Percentiles rank a stretch among this genome's conserved stretches.
Evolutionary conservation across 2,113 vertebrate species (phyloP).

Genomic region (Dipodomys stephensi): DNA sequence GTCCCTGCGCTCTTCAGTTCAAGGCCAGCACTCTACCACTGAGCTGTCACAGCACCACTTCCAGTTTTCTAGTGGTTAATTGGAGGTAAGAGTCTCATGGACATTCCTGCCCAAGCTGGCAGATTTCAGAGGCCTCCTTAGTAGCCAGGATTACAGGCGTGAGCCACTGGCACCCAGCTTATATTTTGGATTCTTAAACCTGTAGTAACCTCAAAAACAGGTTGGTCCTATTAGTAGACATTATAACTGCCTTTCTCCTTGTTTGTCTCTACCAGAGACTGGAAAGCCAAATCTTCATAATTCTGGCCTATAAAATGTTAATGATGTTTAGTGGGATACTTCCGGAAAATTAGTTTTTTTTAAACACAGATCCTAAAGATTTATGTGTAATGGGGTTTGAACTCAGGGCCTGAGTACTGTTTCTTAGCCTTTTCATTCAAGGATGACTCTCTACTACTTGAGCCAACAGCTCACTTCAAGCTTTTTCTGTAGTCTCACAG

Average conservation of each 20-base stretch:
- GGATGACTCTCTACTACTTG: no score
- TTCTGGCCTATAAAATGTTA: neutral
- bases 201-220: neutral
- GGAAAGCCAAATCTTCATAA: neutral
- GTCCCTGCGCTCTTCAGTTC: no score
- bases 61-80: no score
- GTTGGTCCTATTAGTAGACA: neutral
- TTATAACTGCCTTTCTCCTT: neutral
- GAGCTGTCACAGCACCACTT: no score
- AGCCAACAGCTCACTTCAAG: no score
- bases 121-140: no score
- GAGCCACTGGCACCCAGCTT: no score
- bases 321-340: neutral
- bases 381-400: neutral
- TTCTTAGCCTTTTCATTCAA: no score
- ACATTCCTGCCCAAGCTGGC: neutral
- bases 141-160: no score
- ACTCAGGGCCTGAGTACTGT: neutral
- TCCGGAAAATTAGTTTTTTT: neutral
- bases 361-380: neutral
- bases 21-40: no score
- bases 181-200: neutral
- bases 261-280: neutral
- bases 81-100: no score
- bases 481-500: no score